Base-by-base conservation (phyloP, 2,113 vertebrate genomes). In the Corydoras sp. region DNA sequence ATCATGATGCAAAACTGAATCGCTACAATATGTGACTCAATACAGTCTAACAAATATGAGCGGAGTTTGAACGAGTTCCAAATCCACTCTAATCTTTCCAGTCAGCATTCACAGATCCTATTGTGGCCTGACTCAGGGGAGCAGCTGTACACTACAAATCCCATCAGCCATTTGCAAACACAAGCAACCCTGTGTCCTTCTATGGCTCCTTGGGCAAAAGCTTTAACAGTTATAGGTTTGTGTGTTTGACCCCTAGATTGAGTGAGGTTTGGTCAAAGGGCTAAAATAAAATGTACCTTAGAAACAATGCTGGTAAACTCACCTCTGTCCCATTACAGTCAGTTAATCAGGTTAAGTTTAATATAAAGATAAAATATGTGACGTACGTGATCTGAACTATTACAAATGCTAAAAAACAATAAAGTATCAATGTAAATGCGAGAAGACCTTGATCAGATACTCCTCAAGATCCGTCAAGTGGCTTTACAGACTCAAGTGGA, bases 221-320 rank as follows among this genome's bases (percentile, higher is more conserved):
- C 76, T 69, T 81, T 14, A 62, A 81, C 58, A 81, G 79, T 84
- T 76, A 69, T 76, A 76, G 73, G 76, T 81, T 79, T 71, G 85
- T 81, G 81, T 73, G 74, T 83, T 88, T 86, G 87, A 87, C 84
- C 84, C 81, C 75, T 15, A 43, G 65, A 71, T 60, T 67, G 58
- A 30, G 56, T 4, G 62, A 55, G 53, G 60, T 43, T 69, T 43
- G 35, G 51, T 10, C 13, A n/a, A n/a, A 15, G 54, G 5, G 13
- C 10, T n/a, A 53, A 53, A 53, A 53, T 4, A 43, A 43, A 43
- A 43, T 43, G 35, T 8, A 43, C 35, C 35, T 5, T 43, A 43
- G 35, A 24, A 24, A 24, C 18, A 24, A 24, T 24, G 18, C 18
- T 24, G 18, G 35, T 43, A 43, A 43, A 43, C 35, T 43, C 35